Conservation (phyloP, 2,113 vertebrate species). For the Cacatua alba region DNA sequence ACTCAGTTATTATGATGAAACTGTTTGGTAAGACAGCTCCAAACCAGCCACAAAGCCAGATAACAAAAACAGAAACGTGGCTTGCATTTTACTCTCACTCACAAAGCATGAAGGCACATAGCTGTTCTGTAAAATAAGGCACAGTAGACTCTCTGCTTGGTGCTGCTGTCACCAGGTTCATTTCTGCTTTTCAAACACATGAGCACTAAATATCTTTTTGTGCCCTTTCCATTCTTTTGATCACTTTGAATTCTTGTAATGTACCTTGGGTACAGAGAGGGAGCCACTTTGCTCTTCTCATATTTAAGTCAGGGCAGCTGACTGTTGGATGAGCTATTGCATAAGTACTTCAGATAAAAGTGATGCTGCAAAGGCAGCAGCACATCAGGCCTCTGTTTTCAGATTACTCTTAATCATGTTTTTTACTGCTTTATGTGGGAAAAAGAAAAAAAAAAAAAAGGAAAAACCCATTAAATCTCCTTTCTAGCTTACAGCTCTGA, state of each 20-base stretch:
- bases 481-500: not conserved
- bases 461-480: not conserved
- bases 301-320: not conserved
- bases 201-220: not conserved
- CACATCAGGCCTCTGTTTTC: not conserved
- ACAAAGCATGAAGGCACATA: fast-evolving
- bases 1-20: fast-evolving
- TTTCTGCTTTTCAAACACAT: not conserved
- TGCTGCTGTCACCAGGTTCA: not conserved
- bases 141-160: fast-evolving
- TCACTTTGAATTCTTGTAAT: not conserved
- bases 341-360: not conserved
- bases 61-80: fast-evolving
- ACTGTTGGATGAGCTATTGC: not conserved
- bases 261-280: not conserved
- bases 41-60: not conserved
- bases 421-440: not conserved
- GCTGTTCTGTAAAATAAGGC: fast-evolving
- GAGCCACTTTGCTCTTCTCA: not conserved
- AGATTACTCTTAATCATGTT: not conserved
- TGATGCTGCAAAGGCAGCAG: not conserved
- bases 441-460: not conserved
- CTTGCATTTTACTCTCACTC: too few species aligned
- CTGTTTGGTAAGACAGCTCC: not conserved
- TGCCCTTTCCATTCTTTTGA: not conserved